Base-by-base conservation (phyloP, 1,140 invertebrate genomes). In the Hyphantria cunea region DNA sequence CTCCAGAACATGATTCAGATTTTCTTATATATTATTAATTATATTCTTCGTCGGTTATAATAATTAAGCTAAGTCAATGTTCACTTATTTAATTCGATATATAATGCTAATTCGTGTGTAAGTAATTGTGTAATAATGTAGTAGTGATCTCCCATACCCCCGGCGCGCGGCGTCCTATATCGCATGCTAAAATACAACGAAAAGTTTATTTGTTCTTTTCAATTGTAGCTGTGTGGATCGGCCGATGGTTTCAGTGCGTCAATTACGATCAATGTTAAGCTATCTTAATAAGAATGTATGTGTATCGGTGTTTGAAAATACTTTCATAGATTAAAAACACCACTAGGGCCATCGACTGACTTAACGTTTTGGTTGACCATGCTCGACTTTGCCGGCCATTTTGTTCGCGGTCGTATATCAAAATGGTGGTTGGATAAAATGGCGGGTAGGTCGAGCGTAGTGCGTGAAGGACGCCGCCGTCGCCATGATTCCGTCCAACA, bases 41-140 rank as follows among this genome's bases (percentile, higher is more conserved):
- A 68, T 78, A 68, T 78, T 76, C 80, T 78, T 82, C 78, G 76
- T 89, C 82, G 74, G 75, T 84, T 90, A 80, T 86, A 81, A 83
- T 89, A 84, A 78, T 80, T 90, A 87, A 88, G 84, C 84, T 89
- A 90, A 89, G 86, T 90, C 85, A 88, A 84, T 87, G 84, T 90
- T 90, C 87, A 90, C 80, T 88, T 87, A 84, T 89, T 87, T 86
- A 87, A 86, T 86, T 88, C 79, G 78, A 82, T 90, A 80, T 87
- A 78, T 73, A 80, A 80, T 81, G 80, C 78, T 90, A 90, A 89
- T 86, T 89, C 74, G 82, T 89, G 80, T 80, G 78, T 90, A 90
- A 86, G 84, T 87, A 80, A 81, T 80, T 85, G 82, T 89, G 80
- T 85, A 87, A 88, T 89, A 82, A 80, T 81, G 75, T 78, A 82